Evolutionary conservation across 2,888 invertebrate species (phyloP).

Genomic region (Ophraella communa): DNA sequence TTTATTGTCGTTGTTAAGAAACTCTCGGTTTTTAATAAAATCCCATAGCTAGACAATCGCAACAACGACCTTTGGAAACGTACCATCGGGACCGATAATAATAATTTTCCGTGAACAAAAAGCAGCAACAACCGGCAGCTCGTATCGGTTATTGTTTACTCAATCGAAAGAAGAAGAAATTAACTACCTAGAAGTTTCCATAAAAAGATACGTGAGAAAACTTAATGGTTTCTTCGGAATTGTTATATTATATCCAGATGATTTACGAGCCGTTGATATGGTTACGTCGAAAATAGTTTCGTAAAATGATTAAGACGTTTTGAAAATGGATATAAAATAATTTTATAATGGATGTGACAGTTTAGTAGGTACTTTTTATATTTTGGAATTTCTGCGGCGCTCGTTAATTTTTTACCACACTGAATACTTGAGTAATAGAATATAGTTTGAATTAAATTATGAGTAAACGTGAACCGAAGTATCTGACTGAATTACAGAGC

Average conservation of each 20-base stretch:
- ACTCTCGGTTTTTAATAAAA: constrained; percentile 8
- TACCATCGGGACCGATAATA: constrained; percentile 14
- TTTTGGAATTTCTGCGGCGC: too few species aligned
- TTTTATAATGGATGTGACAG: too few species aligned
- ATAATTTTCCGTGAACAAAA: constrained; percentile 15
- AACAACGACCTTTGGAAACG: constrained; percentile 13
- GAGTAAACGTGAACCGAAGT: too few species aligned
- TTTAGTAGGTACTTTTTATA: too few species aligned
- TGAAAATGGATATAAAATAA: too few species aligned
- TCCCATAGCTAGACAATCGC: neutral
- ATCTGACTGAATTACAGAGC: too few species aligned
- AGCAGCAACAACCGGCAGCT: too few species aligned
- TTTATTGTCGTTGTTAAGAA: neutral
- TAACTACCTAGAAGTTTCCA: constrained; percentile 7
- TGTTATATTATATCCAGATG: neutral
- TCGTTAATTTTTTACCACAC: too few species aligned
- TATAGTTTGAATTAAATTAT: too few species aligned
- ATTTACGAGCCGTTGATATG: neutral
- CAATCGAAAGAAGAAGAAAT: constrained; percentile 16
- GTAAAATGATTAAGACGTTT: too few species aligned
- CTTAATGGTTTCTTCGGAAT: constrained; percentile 3
- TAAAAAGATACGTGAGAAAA: constrained; percentile 20
- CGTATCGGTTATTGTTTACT: constrained; percentile 15
- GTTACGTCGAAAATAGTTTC: neutral
- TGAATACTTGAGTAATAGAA: too few species aligned